phyloP scores from a whole-genome alignment of 2,797 vertebrate species.

The Mormyrus hasselquistii region DNA sequence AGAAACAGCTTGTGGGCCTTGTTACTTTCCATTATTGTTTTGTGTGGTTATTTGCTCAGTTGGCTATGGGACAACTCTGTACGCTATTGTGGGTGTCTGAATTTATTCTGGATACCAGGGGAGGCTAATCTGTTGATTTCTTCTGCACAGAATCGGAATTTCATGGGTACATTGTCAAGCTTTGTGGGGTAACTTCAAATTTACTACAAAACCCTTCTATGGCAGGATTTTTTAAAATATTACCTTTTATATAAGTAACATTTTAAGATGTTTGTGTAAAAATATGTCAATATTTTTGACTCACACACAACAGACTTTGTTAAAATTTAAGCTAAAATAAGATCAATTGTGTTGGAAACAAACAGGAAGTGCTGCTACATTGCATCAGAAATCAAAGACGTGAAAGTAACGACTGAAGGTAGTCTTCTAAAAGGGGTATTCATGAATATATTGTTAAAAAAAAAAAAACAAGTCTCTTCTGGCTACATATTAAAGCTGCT shows the following conservation, averaged over 20 bases:
- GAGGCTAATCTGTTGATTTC: neutral
- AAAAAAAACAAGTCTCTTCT: neutral
- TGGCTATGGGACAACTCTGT: conserved; percentile 20
- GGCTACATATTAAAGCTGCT: conserved; percentile 4
- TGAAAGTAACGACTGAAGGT: neutral
- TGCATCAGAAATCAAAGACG: neutral
- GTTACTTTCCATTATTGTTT: conserved; percentile 30
- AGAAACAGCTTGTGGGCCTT: conserved; percentile 21
- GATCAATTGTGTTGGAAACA: neutral
- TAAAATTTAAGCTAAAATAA: neutral
- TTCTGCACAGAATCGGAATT: neutral
- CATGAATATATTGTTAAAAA: neutral
- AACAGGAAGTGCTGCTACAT: neutral
- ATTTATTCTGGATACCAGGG: neutral
- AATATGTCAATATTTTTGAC: neutral
- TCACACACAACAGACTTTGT: neutral
- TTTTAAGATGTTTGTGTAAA: neutral
- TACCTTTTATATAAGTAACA: neutral
- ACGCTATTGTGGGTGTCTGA: neutral
- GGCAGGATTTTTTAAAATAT: neutral
- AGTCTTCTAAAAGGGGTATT: neutral
- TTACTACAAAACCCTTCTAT: neutral
- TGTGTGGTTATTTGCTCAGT: conserved; percentile 28
- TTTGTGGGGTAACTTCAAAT: neutral
- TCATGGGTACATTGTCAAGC: neutral